Evolutionary conservation across 2,888 invertebrate species (phyloP).

Genomic region (Drosophila kambysellisi): DNA sequence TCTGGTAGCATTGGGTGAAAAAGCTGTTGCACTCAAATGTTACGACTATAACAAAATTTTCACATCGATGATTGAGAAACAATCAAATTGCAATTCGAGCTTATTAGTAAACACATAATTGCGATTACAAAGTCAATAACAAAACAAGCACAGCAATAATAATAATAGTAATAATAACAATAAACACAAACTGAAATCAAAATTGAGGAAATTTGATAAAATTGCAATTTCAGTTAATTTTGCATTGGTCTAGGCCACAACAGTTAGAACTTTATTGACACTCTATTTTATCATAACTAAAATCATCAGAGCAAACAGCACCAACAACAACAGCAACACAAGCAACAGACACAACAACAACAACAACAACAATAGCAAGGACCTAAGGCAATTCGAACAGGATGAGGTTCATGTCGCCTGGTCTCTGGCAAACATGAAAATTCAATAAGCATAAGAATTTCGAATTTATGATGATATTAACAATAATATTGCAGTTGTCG

Average conservation of each 20-base stretch:
- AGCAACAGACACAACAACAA: constrained; percentile 2
- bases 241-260: constrained; percentile 18
- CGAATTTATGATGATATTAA: constrained; percentile 83
- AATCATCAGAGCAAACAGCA: constrained; percentile 46
- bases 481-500: constrained; percentile 76
- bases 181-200: constrained; percentile 27
- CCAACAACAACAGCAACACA: not conserved
- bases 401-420: constrained; percentile 40
- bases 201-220: constrained; percentile 56
- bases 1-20: constrained; percentile 40
- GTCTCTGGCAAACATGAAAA: constrained; percentile 74
- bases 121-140: constrained; percentile 44
- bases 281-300: constrained; percentile 68
- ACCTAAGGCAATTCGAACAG: constrained; percentile 12
- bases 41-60: constrained; percentile 30
- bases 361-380: constrained; percentile 19
- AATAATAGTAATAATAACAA: constrained; percentile 31
- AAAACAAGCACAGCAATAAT: constrained; percentile 8
- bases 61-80: constrained; percentile 22
- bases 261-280: constrained; percentile 62
- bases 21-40: constrained; percentile 40
- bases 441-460: constrained; percentile 84
- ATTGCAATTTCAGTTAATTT: constrained; percentile 70
- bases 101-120: constrained; percentile 61
- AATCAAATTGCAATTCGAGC: constrained; percentile 60